These are phyloP conservation scores for Tenthredo amoena DNA, from an alignment of 2,888 invertebrate species.

Conservation along the genomic window DNA sequence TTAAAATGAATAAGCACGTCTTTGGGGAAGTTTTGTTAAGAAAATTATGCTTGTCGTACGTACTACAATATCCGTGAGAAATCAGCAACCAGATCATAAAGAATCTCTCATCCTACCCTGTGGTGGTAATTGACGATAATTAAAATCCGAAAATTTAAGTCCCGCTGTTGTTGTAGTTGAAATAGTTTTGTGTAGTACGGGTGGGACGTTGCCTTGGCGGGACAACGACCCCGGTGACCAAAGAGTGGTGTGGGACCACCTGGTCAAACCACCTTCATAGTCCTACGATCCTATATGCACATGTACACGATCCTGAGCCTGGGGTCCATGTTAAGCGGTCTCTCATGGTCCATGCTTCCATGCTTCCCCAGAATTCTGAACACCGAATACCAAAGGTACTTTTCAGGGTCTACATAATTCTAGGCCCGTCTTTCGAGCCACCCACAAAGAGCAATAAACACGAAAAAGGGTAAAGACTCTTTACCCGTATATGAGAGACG, in stretches of 20 bases:
- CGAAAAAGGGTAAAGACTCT: constrained; percentile 16
- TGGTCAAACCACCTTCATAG: constrained; percentile 52
- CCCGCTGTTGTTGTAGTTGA: background rate
- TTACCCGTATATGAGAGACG: background rate
- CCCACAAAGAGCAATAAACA: constrained; percentile 48
- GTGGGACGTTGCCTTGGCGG: constrained; percentile 49
- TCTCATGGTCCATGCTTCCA: constrained; percentile 31
- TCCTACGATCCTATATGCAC: constrained; percentile 39
- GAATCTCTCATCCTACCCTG: background rate
- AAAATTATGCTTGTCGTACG: background rate
- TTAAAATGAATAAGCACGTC: background rate
- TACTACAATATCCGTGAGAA: background rate
- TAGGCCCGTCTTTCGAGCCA: background rate
- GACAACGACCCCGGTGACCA: constrained; percentile 48
- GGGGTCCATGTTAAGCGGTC: background rate
- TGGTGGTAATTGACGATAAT: background rate
- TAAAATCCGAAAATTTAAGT: background rate
- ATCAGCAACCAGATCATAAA: background rate
- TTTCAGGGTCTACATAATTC: constrained; percentile 35
- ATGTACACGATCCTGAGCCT: constrained; percentile 36
- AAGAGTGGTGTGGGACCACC: constrained; percentile 51
- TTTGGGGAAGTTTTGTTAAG: background rate
- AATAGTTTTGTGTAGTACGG: constrained; percentile 42
- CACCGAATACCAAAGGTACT: constrained; percentile 27
- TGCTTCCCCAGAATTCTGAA: constrained; percentile 32